Conservation (phyloP, 2,888 invertebrate genomes). For the Schrankia costaestrigalis region DNA sequence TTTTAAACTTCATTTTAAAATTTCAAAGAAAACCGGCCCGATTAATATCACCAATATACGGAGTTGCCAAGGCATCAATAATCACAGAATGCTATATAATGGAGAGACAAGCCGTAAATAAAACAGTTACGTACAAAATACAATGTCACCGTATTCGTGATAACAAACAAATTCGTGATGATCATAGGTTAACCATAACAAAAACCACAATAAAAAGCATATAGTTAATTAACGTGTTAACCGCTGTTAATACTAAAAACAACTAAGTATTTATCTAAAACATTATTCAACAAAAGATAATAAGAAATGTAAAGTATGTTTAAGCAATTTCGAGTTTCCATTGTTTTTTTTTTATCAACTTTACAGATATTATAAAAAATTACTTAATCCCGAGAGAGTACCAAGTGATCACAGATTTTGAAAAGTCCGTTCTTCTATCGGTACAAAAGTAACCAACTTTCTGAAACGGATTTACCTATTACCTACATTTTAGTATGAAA, state of each 20-base stretch:
- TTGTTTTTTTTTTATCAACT: conserved; percentile 43
- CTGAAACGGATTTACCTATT: conserved; percentile 68
- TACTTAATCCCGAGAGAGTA: conserved; percentile 78
- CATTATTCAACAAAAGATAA: conserved; percentile 46
- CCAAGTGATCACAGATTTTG: conserved; percentile 79
- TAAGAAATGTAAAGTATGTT: conserved; percentile 47
- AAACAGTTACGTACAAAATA: conserved; percentile 16
- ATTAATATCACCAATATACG: conserved; percentile 52
- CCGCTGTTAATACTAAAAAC: conserved; percentile 39
- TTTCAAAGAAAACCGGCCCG: conserved; percentile 43
- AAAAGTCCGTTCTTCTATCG: conserved; percentile 67
- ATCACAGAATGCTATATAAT: conserved; percentile 70
- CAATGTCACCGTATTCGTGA: conserved; percentile 29
- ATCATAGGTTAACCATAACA: conserved; percentile 5
- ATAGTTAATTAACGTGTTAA: conserved; percentile 34
- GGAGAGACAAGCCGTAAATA: conserved; percentile 34
- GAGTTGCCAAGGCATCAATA: conserved; percentile 63
- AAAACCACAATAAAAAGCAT: conserved; percentile 32
- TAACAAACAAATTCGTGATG: conserved; percentile 15
- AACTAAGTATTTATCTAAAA: conserved; percentile 19
- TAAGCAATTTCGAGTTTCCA: conserved; percentile 53
- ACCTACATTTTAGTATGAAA: conserved; percentile 54
- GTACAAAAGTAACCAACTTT: conserved; percentile 67
- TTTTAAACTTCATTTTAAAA: conserved; percentile 24
- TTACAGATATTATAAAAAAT: conserved; percentile 68